These are phyloP conservation scores for Okamejei kenojei DNA, from an alignment of 2,797 vertebrate genomes.

Conservation along the genomic window DNA sequence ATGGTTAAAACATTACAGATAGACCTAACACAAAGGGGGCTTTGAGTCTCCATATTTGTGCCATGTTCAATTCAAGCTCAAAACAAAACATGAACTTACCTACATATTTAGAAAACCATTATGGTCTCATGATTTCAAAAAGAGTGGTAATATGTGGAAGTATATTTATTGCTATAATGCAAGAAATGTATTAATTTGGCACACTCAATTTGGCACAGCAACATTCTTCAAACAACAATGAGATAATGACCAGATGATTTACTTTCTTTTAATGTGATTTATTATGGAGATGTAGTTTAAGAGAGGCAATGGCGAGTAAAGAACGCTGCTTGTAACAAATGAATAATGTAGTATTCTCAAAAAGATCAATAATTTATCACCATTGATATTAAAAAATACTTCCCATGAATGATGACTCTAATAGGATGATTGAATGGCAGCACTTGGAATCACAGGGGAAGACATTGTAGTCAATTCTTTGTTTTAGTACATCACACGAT, in stretches of 20 bases:
- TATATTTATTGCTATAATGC: too few relatives aligned
- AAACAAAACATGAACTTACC: background rate
- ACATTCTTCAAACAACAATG: background rate
- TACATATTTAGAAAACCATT: background rate
- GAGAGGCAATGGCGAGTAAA: background rate
- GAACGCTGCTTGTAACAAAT: background rate
- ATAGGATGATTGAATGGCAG: background rate
- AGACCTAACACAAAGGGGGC: background rate
- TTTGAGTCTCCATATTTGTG: background rate
- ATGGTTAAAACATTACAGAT: background rate
- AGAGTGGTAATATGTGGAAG: background rate
- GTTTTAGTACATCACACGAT: background rate
- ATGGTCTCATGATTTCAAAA: background rate
- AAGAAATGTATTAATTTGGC: background rate
- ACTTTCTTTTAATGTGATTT: background rate
- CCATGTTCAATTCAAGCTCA: background rate
- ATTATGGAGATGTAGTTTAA: background rate
- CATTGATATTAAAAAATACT: background rate
- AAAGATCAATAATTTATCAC: constrained; percentile 19
- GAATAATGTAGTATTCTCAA: background rate
- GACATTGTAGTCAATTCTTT: background rate
- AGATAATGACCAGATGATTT: background rate
- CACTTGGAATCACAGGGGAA: background rate
- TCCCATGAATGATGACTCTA: background rate
- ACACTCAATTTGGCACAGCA: background rate